These are phyloP conservation scores for Aporophyla lueneburgensis DNA, from an alignment of 2,888 invertebrate genomes.

Conservation along the genomic window DNA sequence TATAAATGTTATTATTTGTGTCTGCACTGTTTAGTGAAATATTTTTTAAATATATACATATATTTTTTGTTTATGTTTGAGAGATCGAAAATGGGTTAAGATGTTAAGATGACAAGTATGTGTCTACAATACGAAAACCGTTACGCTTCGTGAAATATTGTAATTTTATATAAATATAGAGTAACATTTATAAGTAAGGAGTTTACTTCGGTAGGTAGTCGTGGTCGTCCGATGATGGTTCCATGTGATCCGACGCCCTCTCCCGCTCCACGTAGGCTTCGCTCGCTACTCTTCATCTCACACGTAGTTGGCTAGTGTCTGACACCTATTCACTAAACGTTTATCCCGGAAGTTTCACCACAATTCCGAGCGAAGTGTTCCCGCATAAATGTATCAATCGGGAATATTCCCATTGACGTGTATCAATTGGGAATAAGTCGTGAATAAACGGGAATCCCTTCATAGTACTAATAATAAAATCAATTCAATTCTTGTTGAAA, in stretches of 20 bases:
- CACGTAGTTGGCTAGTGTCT: slow-evolving; percentile 28
- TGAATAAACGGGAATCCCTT: slow-evolving; percentile 19
- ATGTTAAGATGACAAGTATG: slow-evolving; percentile 38
- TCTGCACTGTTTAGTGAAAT: slow-evolving; percentile 40
- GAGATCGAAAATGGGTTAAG: slow-evolving; percentile 31
- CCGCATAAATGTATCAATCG: neutral
- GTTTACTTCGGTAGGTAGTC: slow-evolving; percentile 42
- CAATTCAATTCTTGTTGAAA: slow-evolving; percentile 61
- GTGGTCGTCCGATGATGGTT: slow-evolving; percentile 29
- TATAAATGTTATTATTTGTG: slow-evolving; percentile 63
- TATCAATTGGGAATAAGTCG: slow-evolving; percentile 22
- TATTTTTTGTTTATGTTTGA: slow-evolving; percentile 42
- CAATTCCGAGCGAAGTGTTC: slow-evolving; percentile 28
- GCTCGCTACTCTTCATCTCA: slow-evolving; percentile 22
- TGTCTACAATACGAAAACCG: slow-evolving; percentile 61
- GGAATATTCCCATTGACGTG: slow-evolving; percentile 1
- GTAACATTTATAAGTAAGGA: slow-evolving; percentile 65
- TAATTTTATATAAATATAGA: slow-evolving; percentile 63
- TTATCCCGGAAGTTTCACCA: slow-evolving; percentile 20
- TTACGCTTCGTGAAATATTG: slow-evolving; percentile 62
- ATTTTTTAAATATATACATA: slow-evolving; percentile 20
- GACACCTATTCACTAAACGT: slow-evolving; percentile 7
- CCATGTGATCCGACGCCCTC: slow-evolving; percentile 23
- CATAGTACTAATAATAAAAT: slow-evolving; percentile 51
- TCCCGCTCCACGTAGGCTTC: slow-evolving; percentile 22